These are phyloP conservation scores for Salpingus planirostris DNA, from an alignment of 2,888 invertebrate genomes.

Conservation along the genomic window DNA sequence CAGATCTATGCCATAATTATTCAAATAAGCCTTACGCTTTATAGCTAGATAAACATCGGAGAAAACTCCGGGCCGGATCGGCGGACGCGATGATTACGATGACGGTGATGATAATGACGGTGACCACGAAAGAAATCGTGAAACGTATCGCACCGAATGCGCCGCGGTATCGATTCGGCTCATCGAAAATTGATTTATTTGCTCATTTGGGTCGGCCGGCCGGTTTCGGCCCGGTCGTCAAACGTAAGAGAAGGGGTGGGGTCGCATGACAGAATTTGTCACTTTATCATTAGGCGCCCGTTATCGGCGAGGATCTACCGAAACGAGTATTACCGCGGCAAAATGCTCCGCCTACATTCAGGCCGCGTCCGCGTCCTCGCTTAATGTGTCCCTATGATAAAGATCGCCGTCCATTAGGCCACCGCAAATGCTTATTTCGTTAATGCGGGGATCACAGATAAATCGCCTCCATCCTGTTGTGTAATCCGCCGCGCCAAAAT, in stretches of 20 bases:
- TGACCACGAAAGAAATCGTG: too few relatives aligned
- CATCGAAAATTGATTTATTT: conserved; percentile 14
- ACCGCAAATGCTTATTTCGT: conserved; percentile 13
- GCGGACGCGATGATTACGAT: too few relatives aligned
- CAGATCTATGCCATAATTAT: conserved; percentile 13
- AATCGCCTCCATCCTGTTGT: conserved; percentile 4
- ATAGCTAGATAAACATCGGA: conserved; percentile 13
- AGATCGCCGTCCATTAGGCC: conserved; percentile 15
- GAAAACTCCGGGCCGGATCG: too few relatives aligned
- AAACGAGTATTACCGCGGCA: conserved; percentile 14
- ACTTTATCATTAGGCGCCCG: conserved; percentile 31
- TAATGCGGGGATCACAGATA: conserved; percentile 11
- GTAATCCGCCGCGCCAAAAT: not conserved
- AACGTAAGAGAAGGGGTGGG: conserved; percentile 23
- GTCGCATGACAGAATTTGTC: conserved; percentile 34
- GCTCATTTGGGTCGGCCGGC: conserved; percentile 14
- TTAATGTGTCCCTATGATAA: conserved; percentile 16
- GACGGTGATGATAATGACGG: too few relatives aligned
- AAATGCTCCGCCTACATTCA: conserved; percentile 13
- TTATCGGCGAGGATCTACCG: conserved; percentile 26
- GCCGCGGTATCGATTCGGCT: too few relatives aligned
- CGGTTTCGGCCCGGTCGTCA: conserved; percentile 2
- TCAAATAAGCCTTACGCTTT: conserved; percentile 12
- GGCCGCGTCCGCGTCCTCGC: conserved; percentile 11
- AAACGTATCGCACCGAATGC: too few relatives aligned